Base-by-base conservation (phyloP, 2,797 vertebrate species). In the Lophotriccus pileatus region DNA sequence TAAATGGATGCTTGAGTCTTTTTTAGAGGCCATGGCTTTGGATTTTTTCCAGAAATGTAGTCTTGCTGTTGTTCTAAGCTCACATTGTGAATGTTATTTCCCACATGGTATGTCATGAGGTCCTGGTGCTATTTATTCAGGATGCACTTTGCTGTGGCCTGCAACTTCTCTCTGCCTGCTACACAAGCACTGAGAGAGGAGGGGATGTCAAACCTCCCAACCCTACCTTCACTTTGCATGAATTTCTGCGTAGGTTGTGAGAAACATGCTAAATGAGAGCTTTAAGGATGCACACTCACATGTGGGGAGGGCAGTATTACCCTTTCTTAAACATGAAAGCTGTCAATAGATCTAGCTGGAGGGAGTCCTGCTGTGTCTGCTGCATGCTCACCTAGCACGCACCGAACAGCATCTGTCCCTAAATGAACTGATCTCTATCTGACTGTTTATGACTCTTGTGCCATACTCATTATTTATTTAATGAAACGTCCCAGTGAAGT, bases 401-500 rank as follows among this genome's bases (percentile, higher is more conserved):
- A 56, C 10, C 21, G 18, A 27, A 28, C 2, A 5, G 46, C 36
- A 69, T 87, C 89, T 87, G 44, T 63, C 58, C 43, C 87, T 58
- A 84, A 78, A 25, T 28, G 28, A 62, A 81, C 37, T 58, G 64
- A 76, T 94, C 72, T 72, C 68, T 63, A 66, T 78, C 63, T 83
- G 50, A 10, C 36, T 91, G 36, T 78, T 93, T 76, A 75, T 6
- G 11, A 63, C 46, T 93, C 59, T 86, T 79, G 34, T 83, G 37
- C 47, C n/a, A 30, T 27, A 21, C 56, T 84, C 10, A 2, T 94
- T 95, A 83, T 79, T 96, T 96, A 91, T 63, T 90, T 95, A 96
- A 93, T 91, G 72, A 69, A 89, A 93, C 4, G 0, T 79, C 59
- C 67, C 85, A 91, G 47, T 91, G 88, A 94, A 97, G 72, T 77